Evolutionary conservation across 2,888 invertebrate species (phyloP).

Genomic region (Trypoxylon attenuatum): DNA sequence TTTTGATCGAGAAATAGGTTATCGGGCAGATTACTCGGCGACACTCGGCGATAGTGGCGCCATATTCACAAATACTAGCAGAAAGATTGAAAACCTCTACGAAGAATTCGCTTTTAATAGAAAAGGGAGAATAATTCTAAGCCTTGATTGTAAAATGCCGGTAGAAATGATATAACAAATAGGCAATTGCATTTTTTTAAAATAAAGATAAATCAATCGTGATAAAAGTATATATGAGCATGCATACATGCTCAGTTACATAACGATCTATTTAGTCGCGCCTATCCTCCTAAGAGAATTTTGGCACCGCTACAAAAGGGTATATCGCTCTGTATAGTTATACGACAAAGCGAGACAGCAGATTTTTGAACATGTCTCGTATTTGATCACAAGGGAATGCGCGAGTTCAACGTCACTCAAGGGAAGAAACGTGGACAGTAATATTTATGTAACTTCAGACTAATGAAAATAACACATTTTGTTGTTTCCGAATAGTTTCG

Average conservation of each 20-base stretch:
- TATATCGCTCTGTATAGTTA: not conserved
- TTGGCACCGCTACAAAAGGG: not conserved
- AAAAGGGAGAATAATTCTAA: too few relatives aligned
- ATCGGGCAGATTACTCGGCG: too few relatives aligned
- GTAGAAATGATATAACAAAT: not conserved
- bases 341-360: not conserved
- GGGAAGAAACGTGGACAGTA: not conserved
- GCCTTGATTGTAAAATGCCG: too few relatives aligned
- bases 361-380: not conserved
- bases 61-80: too few relatives aligned
- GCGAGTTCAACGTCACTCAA: not conserved
- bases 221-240: too few relatives aligned
- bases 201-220: not conserved
- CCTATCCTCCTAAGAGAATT: too few relatives aligned
- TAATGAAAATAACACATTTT: not conserved
- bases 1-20: too few relatives aligned
- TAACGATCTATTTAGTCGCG: too few relatives aligned
- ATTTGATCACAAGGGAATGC: not conserved
- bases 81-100: too few relatives aligned
- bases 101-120: too few relatives aligned
- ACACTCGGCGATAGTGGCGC: too few relatives aligned
- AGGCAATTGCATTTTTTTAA: not conserved
- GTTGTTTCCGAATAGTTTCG: not conserved
- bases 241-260: too few relatives aligned
- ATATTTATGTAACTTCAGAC: slow-evolving; percentile 4